Conservation (phyloP, 92 coral and sea anemone species). For the Meandrina meandrites region DNA sequence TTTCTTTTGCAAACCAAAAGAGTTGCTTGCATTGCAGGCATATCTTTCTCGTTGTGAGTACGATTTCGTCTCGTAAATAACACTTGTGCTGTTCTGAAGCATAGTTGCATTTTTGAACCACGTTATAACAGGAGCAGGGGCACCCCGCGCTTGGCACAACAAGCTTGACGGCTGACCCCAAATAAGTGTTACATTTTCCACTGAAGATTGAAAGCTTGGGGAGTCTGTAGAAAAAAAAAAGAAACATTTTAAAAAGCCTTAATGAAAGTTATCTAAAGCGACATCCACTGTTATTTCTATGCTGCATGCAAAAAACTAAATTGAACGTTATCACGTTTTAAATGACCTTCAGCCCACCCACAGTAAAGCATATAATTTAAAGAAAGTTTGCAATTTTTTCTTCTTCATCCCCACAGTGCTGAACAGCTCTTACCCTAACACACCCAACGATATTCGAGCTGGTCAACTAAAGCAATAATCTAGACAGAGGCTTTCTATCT, state of each 20-base stretch:
- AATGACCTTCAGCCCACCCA: no score
- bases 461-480: no score
- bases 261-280: neutral
- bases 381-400: no score
- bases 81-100: slow-evolving; percentile 26
- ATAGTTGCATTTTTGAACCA: slow-evolving; percentile 3
- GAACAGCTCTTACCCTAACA: no score
- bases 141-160: slow-evolving; percentile 16
- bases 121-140: slow-evolving; percentile 33
- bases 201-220: neutral
- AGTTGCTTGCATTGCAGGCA: neutral
- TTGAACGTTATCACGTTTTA: no score
- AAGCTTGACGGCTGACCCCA: neutral
- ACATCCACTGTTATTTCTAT: no score
- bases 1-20: neutral
- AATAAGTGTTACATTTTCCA: neutral
- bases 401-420: no score
- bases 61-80: neutral
- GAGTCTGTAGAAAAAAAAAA: neutral
- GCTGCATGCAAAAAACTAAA: neutral
- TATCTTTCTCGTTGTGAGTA: neutral
- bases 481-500: no score
- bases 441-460: no score
- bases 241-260: neutral
- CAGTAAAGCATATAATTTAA: no score